These are phyloP conservation scores for Stegodyphus mimosarum DNA, from an alignment of 1,140 invertebrate species.

Conservation along the genomic window DNA sequence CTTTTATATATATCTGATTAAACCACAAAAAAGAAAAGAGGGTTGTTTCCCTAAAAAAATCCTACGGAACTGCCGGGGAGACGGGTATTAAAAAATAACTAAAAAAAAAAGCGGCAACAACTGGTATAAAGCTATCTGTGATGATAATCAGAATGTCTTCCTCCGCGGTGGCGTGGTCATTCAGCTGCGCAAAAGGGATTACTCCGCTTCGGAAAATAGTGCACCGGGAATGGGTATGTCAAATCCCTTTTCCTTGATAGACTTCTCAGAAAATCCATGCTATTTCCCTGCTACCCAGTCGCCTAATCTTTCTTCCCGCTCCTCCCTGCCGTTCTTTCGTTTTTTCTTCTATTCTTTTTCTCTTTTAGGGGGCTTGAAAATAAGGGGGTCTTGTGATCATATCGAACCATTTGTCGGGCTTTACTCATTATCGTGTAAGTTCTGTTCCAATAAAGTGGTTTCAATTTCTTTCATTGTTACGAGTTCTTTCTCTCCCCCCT, in stretches of 20 bases:
- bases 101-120: slow-evolving; percentile 23
- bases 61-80: background rate
- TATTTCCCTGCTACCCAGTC: slow-evolving; percentile 54
- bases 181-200: slow-evolving; percentile 58
- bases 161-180: slow-evolving; percentile 49
- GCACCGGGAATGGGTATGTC: slow-evolving; percentile 55
- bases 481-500: background rate
- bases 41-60: background rate
- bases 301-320: slow-evolving; percentile 53
- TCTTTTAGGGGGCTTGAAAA: slow-evolving; percentile 30
- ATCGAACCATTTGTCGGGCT: slow-evolving; percentile 56
- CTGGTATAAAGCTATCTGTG: slow-evolving; percentile 53
- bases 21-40: slow-evolving; percentile 38
- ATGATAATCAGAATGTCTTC: slow-evolving; percentile 60
- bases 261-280: slow-evolving; percentile 56
- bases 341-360: slow-evolving; percentile 7
- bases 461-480: slow-evolving; percentile 60
- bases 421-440: slow-evolving; percentile 59
- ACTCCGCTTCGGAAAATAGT: slow-evolving; percentile 60
- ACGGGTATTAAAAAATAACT: background rate
- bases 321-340: slow-evolving; percentile 2
- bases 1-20: slow-evolving; percentile 60
- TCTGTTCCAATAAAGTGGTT: slow-evolving; percentile 60
- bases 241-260: slow-evolving; percentile 59
- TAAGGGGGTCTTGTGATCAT: slow-evolving; percentile 32